Evolutionary conservation across 2,888 invertebrate genomes (phyloP).

Genomic region (Tryphoninae sp.): DNA sequence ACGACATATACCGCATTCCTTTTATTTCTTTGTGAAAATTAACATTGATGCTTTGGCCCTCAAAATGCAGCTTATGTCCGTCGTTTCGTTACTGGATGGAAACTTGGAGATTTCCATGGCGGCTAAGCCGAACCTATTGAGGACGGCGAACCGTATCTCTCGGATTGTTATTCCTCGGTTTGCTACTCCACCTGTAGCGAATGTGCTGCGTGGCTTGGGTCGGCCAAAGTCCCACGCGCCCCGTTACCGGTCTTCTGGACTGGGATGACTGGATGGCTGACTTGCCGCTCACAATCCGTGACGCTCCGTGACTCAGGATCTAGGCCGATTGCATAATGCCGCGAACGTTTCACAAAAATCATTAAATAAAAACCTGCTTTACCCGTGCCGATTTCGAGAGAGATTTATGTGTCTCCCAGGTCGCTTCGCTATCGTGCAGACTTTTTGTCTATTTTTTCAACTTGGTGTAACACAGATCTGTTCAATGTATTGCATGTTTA

Average conservation of each 20-base stretch:
- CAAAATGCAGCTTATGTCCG: too few relatives aligned
- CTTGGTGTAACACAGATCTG: neutral
- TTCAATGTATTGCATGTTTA: neutral
- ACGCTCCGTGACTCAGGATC: constrained; percentile 81
- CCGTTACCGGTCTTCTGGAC: constrained; percentile 46
- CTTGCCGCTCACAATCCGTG: constrained; percentile 79
- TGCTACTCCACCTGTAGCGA: constrained; percentile 63
- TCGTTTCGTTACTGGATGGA: constrained; percentile 1
- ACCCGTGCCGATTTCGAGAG: constrained; percentile 68
- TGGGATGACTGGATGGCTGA: constrained; percentile 60
- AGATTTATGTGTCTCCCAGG: constrained; percentile 51
- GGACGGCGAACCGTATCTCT: constrained; percentile 66
- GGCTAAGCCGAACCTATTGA: constrained; percentile 60
- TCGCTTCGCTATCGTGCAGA: constrained; percentile 57
- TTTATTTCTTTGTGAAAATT: too few relatives aligned
- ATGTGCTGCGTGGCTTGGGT: constrained; percentile 71
- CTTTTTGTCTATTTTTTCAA: neutral
- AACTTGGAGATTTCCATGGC: constrained; percentile 24
- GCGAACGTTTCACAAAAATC: constrained; percentile 81
- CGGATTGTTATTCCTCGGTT: constrained; percentile 24
- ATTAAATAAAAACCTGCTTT: constrained; percentile 80
- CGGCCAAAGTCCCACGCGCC: constrained; percentile 64
- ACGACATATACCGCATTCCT: too few relatives aligned
- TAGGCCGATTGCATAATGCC: constrained; percentile 81
- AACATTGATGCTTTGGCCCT: too few relatives aligned